Evolutionary conservation across 2,113 vertebrate species (phyloP), one percentile per base, ranked within the genome.

Genomic region (Otocyon megalotis): DNA sequence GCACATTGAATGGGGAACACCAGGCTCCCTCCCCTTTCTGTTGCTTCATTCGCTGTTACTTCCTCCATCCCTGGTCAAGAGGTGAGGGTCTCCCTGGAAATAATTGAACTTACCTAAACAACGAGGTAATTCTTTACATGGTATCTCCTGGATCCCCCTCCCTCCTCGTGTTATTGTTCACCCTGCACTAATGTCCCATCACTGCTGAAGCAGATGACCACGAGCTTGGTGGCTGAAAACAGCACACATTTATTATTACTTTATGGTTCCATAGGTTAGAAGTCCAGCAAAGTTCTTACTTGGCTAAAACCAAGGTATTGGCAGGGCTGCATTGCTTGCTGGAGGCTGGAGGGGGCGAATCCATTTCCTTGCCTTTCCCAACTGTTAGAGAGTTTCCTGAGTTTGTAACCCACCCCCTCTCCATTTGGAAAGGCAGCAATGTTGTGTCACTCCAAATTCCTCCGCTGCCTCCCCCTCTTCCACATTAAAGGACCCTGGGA

Each of bases 391-490:
- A 30, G 15, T 87, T 56, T 60, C 22, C 58, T 84, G 12, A 22
- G 80, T 13, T 43, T 30, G 28, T 16, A 26, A 26, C 0, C 12
- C 43, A 1, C 43, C 4, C 3, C n/a, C 93, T 11, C 14, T 20
- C 22, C 30, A 53, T 5, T 17, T 37, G 89, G 50, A 37, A 22
- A 71, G 67, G 20, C 11, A 28, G 43, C 4, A 16, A 8, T 0
- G 11, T 1, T 32, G 0, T 13, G n/a, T 32, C 6, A 0, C 30
- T 54, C 60, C 43, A 9, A 24, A 5, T 14, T 16, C 14, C 19
- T 32, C 4, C 11, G 74, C n/a, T 69, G 10, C 9, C 82, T 71
- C 43, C 28, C 43, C 32, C 10, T 54, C n/a, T 58, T 50, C 43
- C 58, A 71, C 2, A 50, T 3, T 20, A 32, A 65, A 62, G 24